These are phyloP conservation scores for Nothoprocta perdicaria DNA, from an alignment of 2,113 vertebrate species.

Conservation along the genomic window DNA sequence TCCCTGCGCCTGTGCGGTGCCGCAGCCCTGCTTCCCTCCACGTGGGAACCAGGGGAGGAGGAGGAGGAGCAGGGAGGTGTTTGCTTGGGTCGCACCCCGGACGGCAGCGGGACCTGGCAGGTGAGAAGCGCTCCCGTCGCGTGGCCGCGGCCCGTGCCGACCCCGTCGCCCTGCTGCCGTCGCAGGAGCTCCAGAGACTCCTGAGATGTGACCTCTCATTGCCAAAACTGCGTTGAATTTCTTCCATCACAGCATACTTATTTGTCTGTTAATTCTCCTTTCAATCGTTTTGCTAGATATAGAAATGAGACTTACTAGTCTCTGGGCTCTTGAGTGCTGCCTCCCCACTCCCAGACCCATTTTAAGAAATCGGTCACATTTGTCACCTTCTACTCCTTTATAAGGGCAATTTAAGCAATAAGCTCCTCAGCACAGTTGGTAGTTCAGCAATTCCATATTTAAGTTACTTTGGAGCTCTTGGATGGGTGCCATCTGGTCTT, in stretches of 20 bases:
- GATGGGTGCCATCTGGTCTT: conserved; percentile 58
- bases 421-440: conserved; percentile 41
- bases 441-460: conserved; percentile 15
- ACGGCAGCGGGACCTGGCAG: conserved; percentile 45
- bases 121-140: not conserved
- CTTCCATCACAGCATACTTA: not conserved
- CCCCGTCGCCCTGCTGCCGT: not conserved
- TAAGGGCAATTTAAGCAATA: conserved; percentile 58
- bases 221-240: not conserved
- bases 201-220: not conserved
- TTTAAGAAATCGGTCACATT: conserved; percentile 46
- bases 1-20: not conserved
- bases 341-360: not conserved
- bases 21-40: conserved; percentile 27
- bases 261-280: conserved; percentile 15
- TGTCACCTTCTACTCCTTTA: conserved; percentile 10
- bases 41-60: conserved; percentile 52
- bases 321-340: not conserved
- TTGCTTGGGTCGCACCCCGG: conserved; percentile 51
- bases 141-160: not conserved
- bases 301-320: not conserved
- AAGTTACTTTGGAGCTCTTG: conserved; percentile 56
- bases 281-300: not conserved
- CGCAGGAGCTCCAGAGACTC: not conserved
- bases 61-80: conserved; percentile 29